phyloP scores from a whole-genome alignment of 64 coral and sea anemone species.

The Dendronephthya gigantea region DNA sequence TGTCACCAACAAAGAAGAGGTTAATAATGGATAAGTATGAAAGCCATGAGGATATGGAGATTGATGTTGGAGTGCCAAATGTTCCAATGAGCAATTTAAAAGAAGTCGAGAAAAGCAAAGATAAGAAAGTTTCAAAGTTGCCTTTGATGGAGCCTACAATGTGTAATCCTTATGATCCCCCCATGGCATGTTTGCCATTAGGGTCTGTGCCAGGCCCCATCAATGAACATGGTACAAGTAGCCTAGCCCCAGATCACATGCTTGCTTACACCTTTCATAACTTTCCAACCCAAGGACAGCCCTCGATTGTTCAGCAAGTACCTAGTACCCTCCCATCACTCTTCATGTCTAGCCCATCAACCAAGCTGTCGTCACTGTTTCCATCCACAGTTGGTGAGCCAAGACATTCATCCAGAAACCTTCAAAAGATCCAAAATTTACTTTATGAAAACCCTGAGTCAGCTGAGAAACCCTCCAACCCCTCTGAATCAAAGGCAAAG shows the following conservation, averaged over 20 bases:
- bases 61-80: neutral
- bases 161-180: neutral
- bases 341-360: neutral
- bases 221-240: neutral
- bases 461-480: neutral
- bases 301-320: neutral
- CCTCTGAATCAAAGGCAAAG: neutral
- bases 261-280: conserved; percentile 1
- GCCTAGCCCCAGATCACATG: neutral
- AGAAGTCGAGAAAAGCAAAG: neutral
- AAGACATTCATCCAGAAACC: neutral
- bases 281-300: neutral
- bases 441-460: neutral
- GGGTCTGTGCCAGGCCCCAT: neutral
- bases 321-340: neutral
- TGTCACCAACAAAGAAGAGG: neutral
- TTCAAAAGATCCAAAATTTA: neutral
- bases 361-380: neutral
- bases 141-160: neutral
- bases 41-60: neutral
- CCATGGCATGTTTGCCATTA: neutral
- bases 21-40: neutral
- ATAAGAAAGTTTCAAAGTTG: neutral
- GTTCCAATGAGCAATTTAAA: neutral
- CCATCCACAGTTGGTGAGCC: neutral